Evolutionary conservation across 23 tunicate genomes (phyloP).

Genomic region (Ascidia mentula): DNA sequence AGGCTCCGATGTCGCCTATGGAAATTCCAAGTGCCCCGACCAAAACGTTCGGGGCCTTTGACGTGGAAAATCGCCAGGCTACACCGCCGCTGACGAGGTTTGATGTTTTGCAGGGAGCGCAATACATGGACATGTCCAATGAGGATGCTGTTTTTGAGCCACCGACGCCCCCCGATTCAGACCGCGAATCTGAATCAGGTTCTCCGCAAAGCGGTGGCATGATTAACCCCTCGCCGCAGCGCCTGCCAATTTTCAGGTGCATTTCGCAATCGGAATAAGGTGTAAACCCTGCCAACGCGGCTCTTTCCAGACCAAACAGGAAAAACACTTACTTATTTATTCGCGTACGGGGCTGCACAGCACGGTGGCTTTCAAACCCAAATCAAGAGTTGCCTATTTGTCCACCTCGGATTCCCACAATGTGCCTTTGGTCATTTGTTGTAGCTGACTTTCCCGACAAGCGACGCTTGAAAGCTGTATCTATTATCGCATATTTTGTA

Average conservation of each 20-base stretch:
- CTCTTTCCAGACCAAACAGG: background rate
- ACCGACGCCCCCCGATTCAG: conserved; percentile 66
- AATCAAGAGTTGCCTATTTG: background rate
- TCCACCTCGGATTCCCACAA: background rate
- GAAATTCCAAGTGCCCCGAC: background rate
- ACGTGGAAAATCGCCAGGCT: conserved; percentile 21
- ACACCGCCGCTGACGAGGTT: conserved; percentile 29
- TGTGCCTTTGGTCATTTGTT: background rate
- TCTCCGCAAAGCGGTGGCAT: conserved; percentile 45
- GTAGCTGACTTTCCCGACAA: background rate
- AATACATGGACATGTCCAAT: conserved; percentile 13
- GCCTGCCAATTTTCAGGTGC: conserved; percentile 81
- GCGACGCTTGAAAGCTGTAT: background rate
- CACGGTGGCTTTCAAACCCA: background rate
- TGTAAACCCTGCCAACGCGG: background rate
- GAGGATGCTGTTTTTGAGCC: conserved; percentile 74
- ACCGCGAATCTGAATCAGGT: conserved; percentile 70
- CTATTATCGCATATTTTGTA: background rate
- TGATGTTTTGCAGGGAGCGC: conserved; percentile 26
- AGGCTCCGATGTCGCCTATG: conserved; percentile 27
- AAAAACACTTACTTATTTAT: background rate
- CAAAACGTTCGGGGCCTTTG: background rate
- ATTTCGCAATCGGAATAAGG: conserved; percentile 62
- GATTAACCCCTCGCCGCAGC: conserved; percentile 31
- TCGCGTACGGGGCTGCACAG: background rate